Conservation (phyloP, 2,797 vertebrate species). For the Enteromius paludinosus region DNA sequence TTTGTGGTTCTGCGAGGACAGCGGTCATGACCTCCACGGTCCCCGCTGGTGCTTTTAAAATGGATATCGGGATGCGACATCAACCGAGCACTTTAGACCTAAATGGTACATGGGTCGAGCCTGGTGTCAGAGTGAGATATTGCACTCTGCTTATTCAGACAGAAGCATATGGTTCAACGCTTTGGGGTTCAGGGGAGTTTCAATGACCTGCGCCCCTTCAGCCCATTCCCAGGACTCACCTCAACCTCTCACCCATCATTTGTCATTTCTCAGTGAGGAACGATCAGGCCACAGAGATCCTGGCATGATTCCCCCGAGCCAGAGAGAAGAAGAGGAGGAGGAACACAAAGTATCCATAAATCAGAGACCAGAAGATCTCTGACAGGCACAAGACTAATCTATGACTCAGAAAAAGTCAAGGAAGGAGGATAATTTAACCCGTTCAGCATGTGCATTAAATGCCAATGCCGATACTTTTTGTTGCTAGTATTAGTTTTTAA, state of each 20-base stretch:
- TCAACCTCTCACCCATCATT: conserved; percentile 36
- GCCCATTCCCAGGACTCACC: conserved; percentile 19
- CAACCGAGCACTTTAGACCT: not conserved
- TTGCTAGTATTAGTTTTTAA: not conserved
- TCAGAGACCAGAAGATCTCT: conserved; percentile 23
- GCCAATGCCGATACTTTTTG: not conserved
- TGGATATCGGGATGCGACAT: not conserved
- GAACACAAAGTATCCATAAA: conserved; percentile 8
- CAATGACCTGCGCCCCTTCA: not conserved
- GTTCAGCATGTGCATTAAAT: not conserved
- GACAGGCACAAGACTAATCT: conserved; percentile 17
- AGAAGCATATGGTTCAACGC: conserved; percentile 2
- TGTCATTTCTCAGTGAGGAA: conserved; percentile 19
- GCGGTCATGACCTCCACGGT: not conserved
- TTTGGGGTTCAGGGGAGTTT: not conserved
- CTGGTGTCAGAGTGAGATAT: conserved; percentile 16
- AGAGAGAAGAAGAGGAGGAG: conserved; percentile 13
- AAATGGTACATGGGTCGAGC: not conserved
- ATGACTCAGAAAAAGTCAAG: conserved; percentile 24
- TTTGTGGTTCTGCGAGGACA: not conserved
- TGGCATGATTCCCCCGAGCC: not conserved
- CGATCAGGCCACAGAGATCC: not conserved
- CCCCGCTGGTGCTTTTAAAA: conserved; percentile 12
- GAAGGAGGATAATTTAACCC: conserved; percentile 2
- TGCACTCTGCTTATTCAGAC: not conserved